These are phyloP conservation scores for Oligia strigilis DNA, from an alignment of 2,888 invertebrate genomes.

Conservation along the genomic window DNA sequence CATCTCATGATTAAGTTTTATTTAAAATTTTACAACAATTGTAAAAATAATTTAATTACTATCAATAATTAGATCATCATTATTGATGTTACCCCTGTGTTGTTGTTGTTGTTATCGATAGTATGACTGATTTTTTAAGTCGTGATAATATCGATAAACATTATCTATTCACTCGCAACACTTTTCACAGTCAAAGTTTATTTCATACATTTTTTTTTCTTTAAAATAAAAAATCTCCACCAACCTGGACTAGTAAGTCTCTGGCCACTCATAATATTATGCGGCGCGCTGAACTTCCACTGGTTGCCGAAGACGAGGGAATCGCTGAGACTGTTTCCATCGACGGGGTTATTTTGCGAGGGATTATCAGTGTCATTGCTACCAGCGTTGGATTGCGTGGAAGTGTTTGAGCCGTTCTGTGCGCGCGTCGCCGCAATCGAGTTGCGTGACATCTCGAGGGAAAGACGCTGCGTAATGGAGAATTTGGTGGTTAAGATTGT, in stretches of 20 bases:
- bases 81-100: neutral
- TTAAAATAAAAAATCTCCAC: constrained; percentile 15
- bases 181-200: neutral
- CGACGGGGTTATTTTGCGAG: constrained; percentile 85
- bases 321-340: constrained; percentile 80
- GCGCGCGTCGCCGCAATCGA: constrained; percentile 90
- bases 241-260: constrained; percentile 79
- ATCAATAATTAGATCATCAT: neutral
- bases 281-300: constrained; percentile 81
- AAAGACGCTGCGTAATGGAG: constrained; percentile 88
- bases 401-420: constrained; percentile 64
- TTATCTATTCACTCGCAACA: neutral
- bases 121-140: neutral
- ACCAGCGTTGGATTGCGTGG: constrained; percentile 61
- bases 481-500: neutral
- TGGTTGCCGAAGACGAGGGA: constrained; percentile 76
- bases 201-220: neutral
- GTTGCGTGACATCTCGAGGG: constrained; percentile 93
- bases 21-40: neutral
- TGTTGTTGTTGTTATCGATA: too few relatives aligned
- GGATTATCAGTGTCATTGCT: constrained; percentile 76
- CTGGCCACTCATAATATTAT: constrained; percentile 73
- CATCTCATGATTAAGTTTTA: neutral
- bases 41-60: neutral
- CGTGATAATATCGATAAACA: neutral